These are phyloP conservation scores for Emberiza fucata DNA, from an alignment of 2,113 vertebrate genomes.

Conservation along the genomic window DNA sequence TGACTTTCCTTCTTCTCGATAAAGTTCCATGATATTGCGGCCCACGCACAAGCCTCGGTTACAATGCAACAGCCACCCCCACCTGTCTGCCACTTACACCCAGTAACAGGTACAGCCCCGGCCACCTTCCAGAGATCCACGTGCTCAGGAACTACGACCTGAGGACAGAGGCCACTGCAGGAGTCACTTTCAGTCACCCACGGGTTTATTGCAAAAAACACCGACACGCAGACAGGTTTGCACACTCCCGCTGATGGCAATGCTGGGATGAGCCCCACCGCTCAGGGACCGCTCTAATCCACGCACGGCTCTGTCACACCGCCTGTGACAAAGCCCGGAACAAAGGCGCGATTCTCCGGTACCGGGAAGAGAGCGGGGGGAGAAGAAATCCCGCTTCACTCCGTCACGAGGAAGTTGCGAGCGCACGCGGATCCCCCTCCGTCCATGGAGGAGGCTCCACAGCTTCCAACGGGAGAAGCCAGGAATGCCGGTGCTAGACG, in stretches of 20 bases:
- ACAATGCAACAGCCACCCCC: accelerated
- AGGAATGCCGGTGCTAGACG: background rate
- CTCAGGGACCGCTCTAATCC: background rate
- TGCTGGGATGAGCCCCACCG: accelerated
- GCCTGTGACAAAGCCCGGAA: background rate
- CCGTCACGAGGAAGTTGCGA: background rate
- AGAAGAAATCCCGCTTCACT: background rate
- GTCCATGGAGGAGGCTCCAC: background rate
- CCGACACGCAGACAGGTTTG: background rate
- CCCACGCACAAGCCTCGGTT: background rate
- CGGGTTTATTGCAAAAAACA: background rate
- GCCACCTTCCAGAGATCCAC: background rate
- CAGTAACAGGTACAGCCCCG: background rate
- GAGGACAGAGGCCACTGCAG: background rate
- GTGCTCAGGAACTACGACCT: background rate
- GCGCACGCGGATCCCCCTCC: background rate
- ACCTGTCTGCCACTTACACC: background rate
- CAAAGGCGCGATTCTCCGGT: background rate
- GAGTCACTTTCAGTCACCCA: background rate
- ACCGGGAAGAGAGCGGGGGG: background rate
- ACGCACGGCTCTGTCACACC: background rate
- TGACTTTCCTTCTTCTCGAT: background rate
- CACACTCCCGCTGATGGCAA: background rate
- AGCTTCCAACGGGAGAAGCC: background rate
- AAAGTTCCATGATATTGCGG: background rate